phyloP scores from a whole-genome alignment of 2,888 invertebrate species.

The Coelopa pilipes region DNA sequence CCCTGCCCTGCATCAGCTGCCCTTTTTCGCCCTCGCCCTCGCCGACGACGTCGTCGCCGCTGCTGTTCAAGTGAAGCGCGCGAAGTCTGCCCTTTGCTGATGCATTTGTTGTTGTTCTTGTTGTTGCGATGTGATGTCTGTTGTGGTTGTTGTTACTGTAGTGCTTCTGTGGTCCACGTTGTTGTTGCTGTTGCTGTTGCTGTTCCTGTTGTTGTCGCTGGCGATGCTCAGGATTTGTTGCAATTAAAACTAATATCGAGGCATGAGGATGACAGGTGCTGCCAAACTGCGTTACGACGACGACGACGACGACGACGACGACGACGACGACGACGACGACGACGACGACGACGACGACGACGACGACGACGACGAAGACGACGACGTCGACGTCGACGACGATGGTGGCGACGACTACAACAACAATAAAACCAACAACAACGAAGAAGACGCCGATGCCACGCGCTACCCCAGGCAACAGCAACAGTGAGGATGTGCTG shows the following conservation, averaged over 20 bases:
- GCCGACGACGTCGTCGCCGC: constrained; percentile 1
- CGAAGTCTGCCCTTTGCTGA: neutral
- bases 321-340: neutral
- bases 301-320: neutral
- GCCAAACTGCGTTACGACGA: constrained; percentile 53
- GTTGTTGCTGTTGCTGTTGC: constrained; percentile 21
- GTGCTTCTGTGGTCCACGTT: constrained; percentile 9
- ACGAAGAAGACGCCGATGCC: neutral
- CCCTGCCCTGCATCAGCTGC: constrained; percentile 27
- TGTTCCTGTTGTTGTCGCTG: constrained; percentile 4
- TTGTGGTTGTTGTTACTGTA: constrained; percentile 18
- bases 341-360: no score
- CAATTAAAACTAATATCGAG: constrained; percentile 45
- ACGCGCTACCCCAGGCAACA: neutral
- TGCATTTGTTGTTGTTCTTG: neutral
- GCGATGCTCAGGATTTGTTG: constrained; percentile 32
- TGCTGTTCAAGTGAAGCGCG: no score
- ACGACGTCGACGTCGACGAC: neutral
- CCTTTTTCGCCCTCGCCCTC: constrained; percentile 12
- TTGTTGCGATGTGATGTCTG: neutral
- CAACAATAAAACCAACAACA: constrained; percentile 19
- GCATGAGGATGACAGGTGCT: constrained; percentile 57
- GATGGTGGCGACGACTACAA: neutral
- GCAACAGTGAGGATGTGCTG: no score
- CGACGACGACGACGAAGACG: constrained; percentile 10